Evolutionary conservation across 53 echinoderm and acorn worm species (phyloP).

Genomic region (Stichopus horrens): DNA sequence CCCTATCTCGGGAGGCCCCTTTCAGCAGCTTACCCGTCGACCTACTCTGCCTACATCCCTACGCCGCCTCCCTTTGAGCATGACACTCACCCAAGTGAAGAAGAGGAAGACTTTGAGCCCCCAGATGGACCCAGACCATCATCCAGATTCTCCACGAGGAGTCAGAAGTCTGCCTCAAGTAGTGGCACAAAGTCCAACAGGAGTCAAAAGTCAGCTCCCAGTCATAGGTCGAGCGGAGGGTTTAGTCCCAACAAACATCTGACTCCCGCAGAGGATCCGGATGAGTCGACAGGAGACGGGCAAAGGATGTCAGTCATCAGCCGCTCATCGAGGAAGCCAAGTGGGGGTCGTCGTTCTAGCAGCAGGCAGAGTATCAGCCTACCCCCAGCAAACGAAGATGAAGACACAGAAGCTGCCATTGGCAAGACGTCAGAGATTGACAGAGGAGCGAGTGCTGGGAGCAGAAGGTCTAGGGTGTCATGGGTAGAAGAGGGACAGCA

Average conservation of each 20-base stretch:
- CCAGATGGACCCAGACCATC: conserved; percentile 7
- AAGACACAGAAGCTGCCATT: neutral
- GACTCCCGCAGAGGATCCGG: neutral
- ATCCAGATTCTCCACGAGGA: conserved; percentile 18
- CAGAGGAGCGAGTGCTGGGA: conserved; percentile 25
- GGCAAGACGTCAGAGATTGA: neutral
- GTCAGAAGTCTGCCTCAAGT: conserved; percentile 13
- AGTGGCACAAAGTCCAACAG: conserved; percentile 27
- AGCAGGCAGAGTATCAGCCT: neutral
- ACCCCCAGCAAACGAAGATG: neutral
- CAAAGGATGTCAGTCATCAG: neutral
- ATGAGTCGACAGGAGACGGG: neutral
- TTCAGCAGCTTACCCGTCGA: conserved; percentile 76
- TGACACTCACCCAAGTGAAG: conserved; percentile 38
- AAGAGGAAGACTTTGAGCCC: conserved; percentile 38
- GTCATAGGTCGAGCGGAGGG: conserved; percentile 12
- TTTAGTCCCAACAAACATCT: neutral
- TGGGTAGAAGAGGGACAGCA: neutral
- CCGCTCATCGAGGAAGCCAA: conserved; percentile 1
- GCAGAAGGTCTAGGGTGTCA: conserved; percentile 36
- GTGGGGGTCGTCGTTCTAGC: neutral
- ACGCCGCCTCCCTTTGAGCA: conserved; percentile 30
- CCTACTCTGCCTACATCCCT: conserved; percentile 54
- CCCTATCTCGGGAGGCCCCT: conserved; percentile 79
- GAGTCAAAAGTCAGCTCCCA: conserved; percentile 33